These are phyloP conservation scores for Pogonus chalceus DNA, from an alignment of 1,140 invertebrate genomes.

Conservation along the genomic window DNA sequence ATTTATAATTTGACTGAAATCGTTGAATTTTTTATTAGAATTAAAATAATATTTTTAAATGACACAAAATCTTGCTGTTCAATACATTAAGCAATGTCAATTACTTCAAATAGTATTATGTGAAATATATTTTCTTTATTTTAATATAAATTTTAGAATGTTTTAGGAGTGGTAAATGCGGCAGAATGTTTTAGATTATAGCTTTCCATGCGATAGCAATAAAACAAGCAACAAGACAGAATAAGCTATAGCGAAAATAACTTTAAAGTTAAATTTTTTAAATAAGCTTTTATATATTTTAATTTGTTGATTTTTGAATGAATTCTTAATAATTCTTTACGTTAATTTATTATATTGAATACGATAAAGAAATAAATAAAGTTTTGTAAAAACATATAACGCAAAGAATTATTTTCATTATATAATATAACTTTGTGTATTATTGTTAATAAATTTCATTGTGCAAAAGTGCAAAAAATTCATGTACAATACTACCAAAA, in stretches of 20 bases:
- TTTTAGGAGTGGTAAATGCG: background rate
- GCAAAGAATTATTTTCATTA: too few relatives aligned
- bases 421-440: background rate
- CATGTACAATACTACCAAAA: slow-evolving; percentile 11
- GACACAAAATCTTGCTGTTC: slow-evolving; percentile 4
- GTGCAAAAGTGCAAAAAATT: slow-evolving; percentile 37
- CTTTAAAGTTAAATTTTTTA: too few relatives aligned
- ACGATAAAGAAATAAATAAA: too few relatives aligned
- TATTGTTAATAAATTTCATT: slow-evolving; percentile 52
- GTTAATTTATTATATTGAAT: too few relatives aligned
- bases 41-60: slow-evolving; percentile 7
- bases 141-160: background rate
- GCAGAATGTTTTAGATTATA: background rate
- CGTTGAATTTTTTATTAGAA: slow-evolving; percentile 18
- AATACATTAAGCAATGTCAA: too few relatives aligned
- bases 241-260: background rate
- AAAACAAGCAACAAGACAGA: slow-evolving; percentile 4
- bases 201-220: background rate
- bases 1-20: slow-evolving; percentile 51
- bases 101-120: too few relatives aligned
- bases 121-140: background rate
- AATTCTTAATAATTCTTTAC: too few relatives aligned
- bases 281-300: too few relatives aligned
- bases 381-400: too few relatives aligned
- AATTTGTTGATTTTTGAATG: too few relatives aligned